Base-by-base conservation (phyloP, 2,888 invertebrate species). In the Druceiella hillmani region DNA sequence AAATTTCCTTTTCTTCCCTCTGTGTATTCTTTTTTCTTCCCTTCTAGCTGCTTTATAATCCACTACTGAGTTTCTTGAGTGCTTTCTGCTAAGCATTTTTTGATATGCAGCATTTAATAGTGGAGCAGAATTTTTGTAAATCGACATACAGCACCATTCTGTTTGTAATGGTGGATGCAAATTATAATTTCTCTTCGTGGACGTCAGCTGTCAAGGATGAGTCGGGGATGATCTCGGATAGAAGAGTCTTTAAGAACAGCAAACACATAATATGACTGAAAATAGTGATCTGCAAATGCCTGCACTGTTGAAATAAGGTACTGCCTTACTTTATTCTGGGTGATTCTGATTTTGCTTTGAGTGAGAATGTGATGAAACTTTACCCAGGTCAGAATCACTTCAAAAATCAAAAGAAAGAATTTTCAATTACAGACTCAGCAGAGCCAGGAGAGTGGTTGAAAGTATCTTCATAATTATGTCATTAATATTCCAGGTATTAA, bases 241-340 rank as follows among this genome's bases (percentile, higher is more conserved):
- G 33, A 12, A 29, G 36, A 36, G 36, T 36, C 13, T 36, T 36
- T 28, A 26, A 35, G 34, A 34, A 34, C 27, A 34, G 28, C 28
- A 28, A 17, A 28, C 35, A 17, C 27, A 27, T 15, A 22, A n/a
- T n/a, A n/a, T n/a, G n/a, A n/a, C n/a, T n/a, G n/a, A n/a, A n/a
- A n/a, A n/a, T n/a, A n/a, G n/a, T n/a, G n/a, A n/a, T n/a, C n/a
- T n/a, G n/a, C n/a, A n/a, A n/a, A n/a, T n/a, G n/a, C n/a, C n/a
- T n/a, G n/a, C n/a, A n/a, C n/a, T 34, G 17, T 24, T 33, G 20
- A 20, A 33, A 20, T 33, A 22, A 24, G 22, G 22, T 24, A 33
- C 33, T 22, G 22, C 33, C 24, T 20, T 33, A 33, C 33, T 24
- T 33, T 34, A 15, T 16, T 26, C 6, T 22, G n/a, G 22, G 22